Percentiles rank a stretch among this genome's conserved stretches.
Conservation (phyloP, 1,140 invertebrate genomes). For the Arctopsyche grandis region DNA sequence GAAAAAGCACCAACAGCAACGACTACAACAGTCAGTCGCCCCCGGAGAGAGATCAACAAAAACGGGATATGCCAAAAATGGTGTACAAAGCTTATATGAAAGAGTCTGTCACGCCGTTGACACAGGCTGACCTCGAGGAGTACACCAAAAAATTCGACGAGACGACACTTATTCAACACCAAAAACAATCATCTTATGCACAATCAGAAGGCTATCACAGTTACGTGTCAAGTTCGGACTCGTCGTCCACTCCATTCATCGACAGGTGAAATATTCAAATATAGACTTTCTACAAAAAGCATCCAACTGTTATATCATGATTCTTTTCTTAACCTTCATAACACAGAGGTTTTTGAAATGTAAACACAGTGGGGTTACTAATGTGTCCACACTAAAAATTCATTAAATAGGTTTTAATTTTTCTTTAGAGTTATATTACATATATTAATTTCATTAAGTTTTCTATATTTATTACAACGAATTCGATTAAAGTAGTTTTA, state of each 20-base stretch:
- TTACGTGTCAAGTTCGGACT: conserved; percentile 83
- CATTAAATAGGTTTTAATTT: too few relatives aligned
- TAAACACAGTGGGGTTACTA: too few relatives aligned
- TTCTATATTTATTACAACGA: not conserved
- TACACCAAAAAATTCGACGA: conserved; percentile 74
- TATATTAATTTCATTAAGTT: too few relatives aligned
- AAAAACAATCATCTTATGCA: conserved; percentile 81
- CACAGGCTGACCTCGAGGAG: conserved; percentile 77
- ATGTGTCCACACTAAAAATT: too few relatives aligned
- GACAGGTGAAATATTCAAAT: conserved; percentile 68
- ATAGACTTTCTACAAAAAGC: too few relatives aligned
- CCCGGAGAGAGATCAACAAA: conserved; percentile 70
- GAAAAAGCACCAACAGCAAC: conserved; percentile 75
- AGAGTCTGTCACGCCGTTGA: conserved; percentile 57
- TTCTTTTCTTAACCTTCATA: too few relatives aligned
- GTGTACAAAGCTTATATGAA: conserved; percentile 33
- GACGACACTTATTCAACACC: conserved; percentile 66
- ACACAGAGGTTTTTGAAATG: too few relatives aligned
- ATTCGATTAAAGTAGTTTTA: not conserved
- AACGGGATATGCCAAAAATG: conserved; percentile 38
- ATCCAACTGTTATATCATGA: too few relatives aligned
- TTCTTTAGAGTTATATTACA: too few relatives aligned
- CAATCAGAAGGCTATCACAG: conserved; percentile 86
- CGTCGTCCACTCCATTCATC: conserved; percentile 81
- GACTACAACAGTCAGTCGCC: conserved; percentile 75